phyloP scores from a whole-genome alignment of 1,140 invertebrate species.

The Zaprionus taronus region DNA sequence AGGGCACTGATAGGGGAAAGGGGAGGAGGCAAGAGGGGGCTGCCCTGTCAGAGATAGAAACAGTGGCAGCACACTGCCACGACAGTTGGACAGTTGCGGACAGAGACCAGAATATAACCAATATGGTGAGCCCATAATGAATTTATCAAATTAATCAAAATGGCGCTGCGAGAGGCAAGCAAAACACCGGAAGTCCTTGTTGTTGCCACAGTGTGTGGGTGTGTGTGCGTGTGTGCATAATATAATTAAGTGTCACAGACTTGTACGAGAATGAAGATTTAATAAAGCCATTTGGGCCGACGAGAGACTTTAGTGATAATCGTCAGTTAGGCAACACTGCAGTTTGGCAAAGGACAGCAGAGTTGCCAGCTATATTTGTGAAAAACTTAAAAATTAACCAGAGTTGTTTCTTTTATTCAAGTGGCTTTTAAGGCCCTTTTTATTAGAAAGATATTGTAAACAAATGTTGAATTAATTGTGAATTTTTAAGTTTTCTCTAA shows the following conservation, averaged over 20 bases:
- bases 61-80: slow-evolving; percentile 7
- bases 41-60: neutral
- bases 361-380: slow-evolving; percentile 7
- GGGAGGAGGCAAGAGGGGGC: neutral
- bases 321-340: slow-evolving; percentile 57
- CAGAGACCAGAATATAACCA: slow-evolving; percentile 49
- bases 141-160: slow-evolving; percentile 83
- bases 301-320: slow-evolving; percentile 60
- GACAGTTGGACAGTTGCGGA: slow-evolving; percentile 13
- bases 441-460: too few relatives aligned
- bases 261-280: slow-evolving; percentile 75
- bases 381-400: too few relatives aligned
- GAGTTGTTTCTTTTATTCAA: too few relatives aligned
- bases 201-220: slow-evolving; percentile 20
- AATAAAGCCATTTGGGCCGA: slow-evolving; percentile 77
- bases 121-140: slow-evolving; percentile 80
- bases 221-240: slow-evolving; percentile 59
- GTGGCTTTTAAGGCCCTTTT: too few relatives aligned
- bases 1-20: slow-evolving; percentile 3
- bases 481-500: too few relatives aligned
- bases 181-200: slow-evolving; percentile 58
- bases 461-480: too few relatives aligned
- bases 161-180: slow-evolving; percentile 53
- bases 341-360: slow-evolving; percentile 20
- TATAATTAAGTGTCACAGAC: slow-evolving; percentile 68